These are phyloP conservation scores for Apodemia mormo DNA, from an alignment of 2,888 invertebrate species.

Conservation along the genomic window DNA sequence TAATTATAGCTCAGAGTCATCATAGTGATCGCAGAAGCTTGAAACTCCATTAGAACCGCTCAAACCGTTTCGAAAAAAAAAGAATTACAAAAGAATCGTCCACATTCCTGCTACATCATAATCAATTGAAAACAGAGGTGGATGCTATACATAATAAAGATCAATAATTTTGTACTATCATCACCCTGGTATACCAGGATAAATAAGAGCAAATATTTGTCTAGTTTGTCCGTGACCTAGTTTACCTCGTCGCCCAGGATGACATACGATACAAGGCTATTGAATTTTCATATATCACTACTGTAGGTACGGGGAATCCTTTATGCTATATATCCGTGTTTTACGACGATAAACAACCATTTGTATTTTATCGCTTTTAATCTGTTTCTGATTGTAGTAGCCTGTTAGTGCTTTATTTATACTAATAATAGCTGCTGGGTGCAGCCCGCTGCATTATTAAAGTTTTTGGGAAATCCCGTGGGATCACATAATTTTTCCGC, in stretches of 20 bases:
- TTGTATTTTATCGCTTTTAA: not conserved
- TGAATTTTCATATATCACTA: slow-evolving; percentile 14
- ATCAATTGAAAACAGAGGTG: too few relatives aligned
- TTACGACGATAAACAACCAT: slow-evolving; percentile 6
- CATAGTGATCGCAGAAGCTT: too few relatives aligned
- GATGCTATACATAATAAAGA: not conserved
- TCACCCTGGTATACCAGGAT: slow-evolving; percentile 8
- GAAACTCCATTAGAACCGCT: too few relatives aligned
- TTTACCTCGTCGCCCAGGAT: slow-evolving; percentile 15
- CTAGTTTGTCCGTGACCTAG: slow-evolving; percentile 63
- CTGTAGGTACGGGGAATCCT: slow-evolving; percentile 3
- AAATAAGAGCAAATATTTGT: slow-evolving; percentile 45
- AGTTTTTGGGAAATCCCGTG: too few relatives aligned
- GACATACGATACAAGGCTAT: slow-evolving; percentile 15
- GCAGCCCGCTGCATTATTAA: too few relatives aligned
- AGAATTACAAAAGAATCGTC: too few relatives aligned
- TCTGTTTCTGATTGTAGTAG: not conserved
- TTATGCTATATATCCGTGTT: not conserved
- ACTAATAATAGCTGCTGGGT: not conserved
- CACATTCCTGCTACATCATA: too few relatives aligned
- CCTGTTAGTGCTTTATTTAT: not conserved
- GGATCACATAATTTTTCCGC: too few relatives aligned
- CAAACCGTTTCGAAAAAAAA: too few relatives aligned
- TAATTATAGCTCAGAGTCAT: too few relatives aligned
- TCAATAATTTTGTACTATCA: not conserved